Evolutionary conservation across 53 echinoderm and acorn worm species (phyloP), one percentile per base, ranked within the genome.

Genomic region (Stichopus horrens): DNA sequence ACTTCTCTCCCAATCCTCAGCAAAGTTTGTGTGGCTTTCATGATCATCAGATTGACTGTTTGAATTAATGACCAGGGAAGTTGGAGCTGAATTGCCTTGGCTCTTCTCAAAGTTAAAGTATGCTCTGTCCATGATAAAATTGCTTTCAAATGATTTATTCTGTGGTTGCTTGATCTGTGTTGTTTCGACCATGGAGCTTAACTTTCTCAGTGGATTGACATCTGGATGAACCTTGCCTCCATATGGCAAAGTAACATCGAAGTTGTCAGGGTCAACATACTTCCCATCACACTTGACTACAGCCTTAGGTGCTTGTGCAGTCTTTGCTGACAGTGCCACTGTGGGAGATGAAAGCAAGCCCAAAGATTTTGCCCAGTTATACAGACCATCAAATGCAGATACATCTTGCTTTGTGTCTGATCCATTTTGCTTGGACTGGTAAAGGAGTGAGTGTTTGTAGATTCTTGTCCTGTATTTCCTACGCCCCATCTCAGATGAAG

Each of bases 211-310:
- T 10, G 96, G 96, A 91, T 96, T 95, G 7, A 83, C 86, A 68
- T 90, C 92, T 10, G 96, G 96, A 54, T 89, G 88, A 52, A 96
- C 91, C 58, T 93, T 95, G 21, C 85, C 85, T 51, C 85, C 85
- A 23, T 85, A 85, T 7, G 85, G 85, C 52, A 85, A 52, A 58
- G 85, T 85, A 65, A 85, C 85, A 88, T 95, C 95, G 80, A 96
- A 92, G 58, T 96, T 93, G 86, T 96, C 96, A n/a, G 96, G 95
- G 82, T 95, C 93, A 13, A 96, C 95, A 77, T 96, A 95, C 77
- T 95, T 93, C 55, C 92, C 83, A 5, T 85, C 85, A 51, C 85
- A 85, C 65, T 85, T 85, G 16, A 85, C 85, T 67, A 85, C 85
- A 6, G 85, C 85, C 52, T 85, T 85, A 20, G 85, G 85, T 22